These are phyloP conservation scores for Keiferia lycopersicella DNA, from an alignment of 2,888 invertebrate genomes.

Conservation along the genomic window DNA sequence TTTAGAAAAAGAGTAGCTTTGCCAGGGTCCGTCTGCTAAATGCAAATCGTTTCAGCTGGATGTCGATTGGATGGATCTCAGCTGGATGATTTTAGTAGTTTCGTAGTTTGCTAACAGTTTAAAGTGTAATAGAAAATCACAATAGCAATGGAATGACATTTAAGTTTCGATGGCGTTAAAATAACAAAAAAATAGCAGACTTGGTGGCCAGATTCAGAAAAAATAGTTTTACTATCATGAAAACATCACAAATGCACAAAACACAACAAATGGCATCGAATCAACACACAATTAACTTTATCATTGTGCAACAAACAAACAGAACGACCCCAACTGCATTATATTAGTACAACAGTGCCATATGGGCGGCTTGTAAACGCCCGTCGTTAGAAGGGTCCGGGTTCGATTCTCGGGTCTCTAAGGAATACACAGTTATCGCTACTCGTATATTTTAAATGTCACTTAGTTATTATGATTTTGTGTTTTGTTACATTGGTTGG, in stretches of 20 bases:
- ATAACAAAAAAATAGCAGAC: no score
- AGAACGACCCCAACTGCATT: constrained; percentile 26
- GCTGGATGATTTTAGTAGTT: no score
- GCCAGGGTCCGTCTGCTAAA: no score
- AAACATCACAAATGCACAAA: neutral
- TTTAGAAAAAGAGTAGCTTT: no score
- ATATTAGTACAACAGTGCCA: constrained; percentile 33
- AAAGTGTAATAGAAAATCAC: no score
- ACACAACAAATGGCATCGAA: constrained; percentile 20
- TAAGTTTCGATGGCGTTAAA: no score
- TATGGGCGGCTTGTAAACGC: constrained; percentile 38
- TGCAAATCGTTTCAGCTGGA: no score
- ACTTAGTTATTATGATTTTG: constrained; percentile 33
- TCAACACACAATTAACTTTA: constrained; percentile 26
- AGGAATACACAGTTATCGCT: constrained; percentile 28
- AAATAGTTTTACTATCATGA: neutral
- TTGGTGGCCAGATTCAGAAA: no score
- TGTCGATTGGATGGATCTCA: no score
- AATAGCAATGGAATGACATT: no score
- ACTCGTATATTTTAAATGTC: constrained; percentile 39
- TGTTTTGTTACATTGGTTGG: constrained; percentile 16
- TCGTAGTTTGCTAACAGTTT: no score
- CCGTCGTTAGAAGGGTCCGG: constrained; percentile 33
- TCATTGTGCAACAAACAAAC: constrained; percentile 29
- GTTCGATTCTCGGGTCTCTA: constrained; percentile 29